Conservation (phyloP, 37 sponge, comb jelly and placozoan genomes). For the Hormiphora californensis region DNA sequence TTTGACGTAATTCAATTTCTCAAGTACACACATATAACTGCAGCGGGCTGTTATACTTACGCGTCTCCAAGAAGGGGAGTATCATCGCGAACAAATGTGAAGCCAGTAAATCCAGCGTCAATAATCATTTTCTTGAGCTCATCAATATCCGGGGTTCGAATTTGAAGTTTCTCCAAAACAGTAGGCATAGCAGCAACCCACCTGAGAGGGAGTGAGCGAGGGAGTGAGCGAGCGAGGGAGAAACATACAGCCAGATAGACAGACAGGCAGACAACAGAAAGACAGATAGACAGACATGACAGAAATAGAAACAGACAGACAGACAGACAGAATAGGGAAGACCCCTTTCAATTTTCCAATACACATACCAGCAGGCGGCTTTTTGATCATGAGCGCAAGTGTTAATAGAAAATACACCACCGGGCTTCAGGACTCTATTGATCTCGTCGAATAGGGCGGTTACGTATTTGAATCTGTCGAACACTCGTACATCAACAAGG, state of each 20-base stretch:
- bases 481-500: constrained; percentile 13
- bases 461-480: background rate
- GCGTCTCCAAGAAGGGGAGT: background rate
- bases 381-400: constrained; percentile 17
- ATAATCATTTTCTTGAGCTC: background rate
- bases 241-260: too few species aligned
- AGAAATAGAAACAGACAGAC: too few species aligned
- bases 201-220: background rate
- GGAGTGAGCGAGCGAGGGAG: too few species aligned
- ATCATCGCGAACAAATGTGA: background rate
- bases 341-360: too few species aligned
- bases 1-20: background rate
- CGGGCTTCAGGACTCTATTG: constrained; percentile 15
- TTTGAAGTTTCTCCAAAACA: background rate
- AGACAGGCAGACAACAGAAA: too few species aligned
- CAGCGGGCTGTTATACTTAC: background rate
- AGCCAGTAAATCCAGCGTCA: constrained; percentile 1
- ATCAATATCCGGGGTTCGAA: constrained; percentile 10
- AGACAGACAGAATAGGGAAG: too few species aligned
- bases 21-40: background rate
- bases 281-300: too few species aligned
- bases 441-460: background rate
- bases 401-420: constrained; percentile 18
- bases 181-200: background rate
- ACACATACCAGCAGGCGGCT: background rate